These are phyloP conservation scores for Nothocercus nigrocapillus DNA, from an alignment of 2,113 vertebrate species.

Conservation along the genomic window DNA sequence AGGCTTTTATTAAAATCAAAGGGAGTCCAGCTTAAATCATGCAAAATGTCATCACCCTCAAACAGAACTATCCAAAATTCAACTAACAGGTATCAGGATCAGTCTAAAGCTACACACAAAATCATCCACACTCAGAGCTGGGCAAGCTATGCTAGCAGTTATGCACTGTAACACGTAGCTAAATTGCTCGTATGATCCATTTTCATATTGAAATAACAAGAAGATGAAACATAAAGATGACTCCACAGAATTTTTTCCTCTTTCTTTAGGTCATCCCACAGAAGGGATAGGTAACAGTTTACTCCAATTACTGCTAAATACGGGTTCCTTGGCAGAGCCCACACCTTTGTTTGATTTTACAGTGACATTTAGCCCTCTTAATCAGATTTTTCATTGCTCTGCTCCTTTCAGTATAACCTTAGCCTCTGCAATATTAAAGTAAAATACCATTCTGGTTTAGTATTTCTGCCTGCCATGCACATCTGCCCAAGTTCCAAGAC, in stretches of 20 bases:
- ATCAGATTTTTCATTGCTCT: fast-evolving
- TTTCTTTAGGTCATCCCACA: not conserved
- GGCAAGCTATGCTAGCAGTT: not conserved
- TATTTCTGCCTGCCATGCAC: not conserved
- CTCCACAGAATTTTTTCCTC: not conserved
- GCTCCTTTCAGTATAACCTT: not conserved
- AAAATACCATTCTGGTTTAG: fast-evolving
- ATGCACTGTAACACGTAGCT: fast-evolving
- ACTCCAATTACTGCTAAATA: not conserved
- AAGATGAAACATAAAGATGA: not conserved
- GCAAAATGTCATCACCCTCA: not conserved
- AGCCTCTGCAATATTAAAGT: not conserved
- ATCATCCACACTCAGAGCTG: fast-evolving
- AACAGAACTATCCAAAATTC: not conserved
- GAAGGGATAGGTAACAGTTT: not conserved
- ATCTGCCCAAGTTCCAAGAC: not conserved
- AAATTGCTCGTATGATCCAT: not conserved
- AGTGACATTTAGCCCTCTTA: not conserved
- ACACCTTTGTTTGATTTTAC: not conserved
- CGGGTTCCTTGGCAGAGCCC: not conserved
- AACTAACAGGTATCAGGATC: not conserved
- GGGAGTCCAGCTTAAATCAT: not conserved
- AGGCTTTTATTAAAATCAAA: not conserved
- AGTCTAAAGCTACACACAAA: not conserved
- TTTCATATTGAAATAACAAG: not conserved